phyloP scores from a whole-genome alignment of 2,888 invertebrate species.

The Acronicta alni region DNA sequence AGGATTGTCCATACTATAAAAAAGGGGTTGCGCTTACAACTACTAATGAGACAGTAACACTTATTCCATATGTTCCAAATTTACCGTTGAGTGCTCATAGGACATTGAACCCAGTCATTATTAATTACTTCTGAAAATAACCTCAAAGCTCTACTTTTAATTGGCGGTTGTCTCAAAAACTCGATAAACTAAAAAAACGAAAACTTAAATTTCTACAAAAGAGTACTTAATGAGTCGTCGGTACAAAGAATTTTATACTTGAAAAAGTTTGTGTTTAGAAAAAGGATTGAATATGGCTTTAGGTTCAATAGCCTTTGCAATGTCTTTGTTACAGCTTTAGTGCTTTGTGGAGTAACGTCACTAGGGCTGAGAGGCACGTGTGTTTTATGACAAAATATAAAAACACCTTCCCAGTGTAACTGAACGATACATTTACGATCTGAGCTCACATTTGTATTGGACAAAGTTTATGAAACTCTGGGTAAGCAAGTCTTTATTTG shows the following conservation, averaged over 20 bases:
- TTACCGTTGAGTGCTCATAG: background rate
- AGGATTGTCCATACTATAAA: no score
- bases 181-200: constrained; percentile 16
- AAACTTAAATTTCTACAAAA: constrained; percentile 41
- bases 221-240: constrained; percentile 12
- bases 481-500: constrained; percentile 50
- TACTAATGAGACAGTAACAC: no score
- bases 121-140: constrained; percentile 29
- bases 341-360: constrained; percentile 48
- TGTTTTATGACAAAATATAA: constrained; percentile 79
- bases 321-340: constrained; percentile 46
- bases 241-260: constrained; percentile 34
- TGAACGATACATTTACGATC: constrained; percentile 67
- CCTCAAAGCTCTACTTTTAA: constrained; percentile 41
- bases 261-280: constrained; percentile 10
- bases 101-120: constrained; percentile 22
- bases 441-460: constrained; percentile 60
- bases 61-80: no score
- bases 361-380: constrained; percentile 68
- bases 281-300: constrained; percentile 24
- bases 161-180: constrained; percentile 27
- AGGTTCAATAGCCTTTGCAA: constrained; percentile 39
- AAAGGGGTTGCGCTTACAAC: no score
- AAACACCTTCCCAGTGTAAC: constrained; percentile 69
- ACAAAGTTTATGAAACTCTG: constrained; percentile 49